These are phyloP conservation scores for Eptesicus fuscus DNA, from an alignment of 2,113 vertebrate species.

Conservation along the genomic window DNA sequence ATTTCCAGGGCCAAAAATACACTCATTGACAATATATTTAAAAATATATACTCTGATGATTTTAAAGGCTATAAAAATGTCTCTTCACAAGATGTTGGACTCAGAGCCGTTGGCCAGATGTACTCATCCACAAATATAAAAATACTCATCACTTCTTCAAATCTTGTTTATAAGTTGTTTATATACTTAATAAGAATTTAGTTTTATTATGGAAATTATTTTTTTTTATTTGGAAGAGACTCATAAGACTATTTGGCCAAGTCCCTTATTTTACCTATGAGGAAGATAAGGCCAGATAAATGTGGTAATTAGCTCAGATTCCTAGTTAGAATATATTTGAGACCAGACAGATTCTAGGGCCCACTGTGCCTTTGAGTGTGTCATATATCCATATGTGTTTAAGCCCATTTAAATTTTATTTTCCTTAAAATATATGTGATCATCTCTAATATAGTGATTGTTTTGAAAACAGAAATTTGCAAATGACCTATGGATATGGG, in stretches of 20 bases:
- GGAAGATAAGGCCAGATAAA: background rate
- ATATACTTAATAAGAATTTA: background rate
- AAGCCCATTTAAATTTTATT: background rate
- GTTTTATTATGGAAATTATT: slow-evolving; percentile 8
- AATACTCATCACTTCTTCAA: background rate
- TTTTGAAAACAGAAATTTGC: background rate
- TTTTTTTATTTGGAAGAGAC: background rate
- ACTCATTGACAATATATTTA: background rate
- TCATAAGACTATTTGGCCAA: background rate
- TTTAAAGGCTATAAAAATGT: background rate
- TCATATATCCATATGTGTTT: background rate
- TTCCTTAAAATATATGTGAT: slow-evolving; percentile 8
- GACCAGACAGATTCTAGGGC: background rate
- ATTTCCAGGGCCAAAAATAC: background rate
- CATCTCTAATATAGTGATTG: background rate
- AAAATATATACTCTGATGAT: background rate
- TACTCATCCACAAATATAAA: background rate
- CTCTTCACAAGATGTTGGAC: background rate
- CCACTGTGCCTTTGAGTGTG: background rate
- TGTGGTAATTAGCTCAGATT: background rate
- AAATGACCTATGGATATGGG: background rate
- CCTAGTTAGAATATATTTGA: background rate
- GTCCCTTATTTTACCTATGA: background rate
- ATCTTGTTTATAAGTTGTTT: background rate
- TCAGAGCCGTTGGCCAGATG: background rate